These are phyloP conservation scores for Zosterops borbonicus DNA, from an alignment of 2,113 vertebrate species.

Conservation along the genomic window DNA sequence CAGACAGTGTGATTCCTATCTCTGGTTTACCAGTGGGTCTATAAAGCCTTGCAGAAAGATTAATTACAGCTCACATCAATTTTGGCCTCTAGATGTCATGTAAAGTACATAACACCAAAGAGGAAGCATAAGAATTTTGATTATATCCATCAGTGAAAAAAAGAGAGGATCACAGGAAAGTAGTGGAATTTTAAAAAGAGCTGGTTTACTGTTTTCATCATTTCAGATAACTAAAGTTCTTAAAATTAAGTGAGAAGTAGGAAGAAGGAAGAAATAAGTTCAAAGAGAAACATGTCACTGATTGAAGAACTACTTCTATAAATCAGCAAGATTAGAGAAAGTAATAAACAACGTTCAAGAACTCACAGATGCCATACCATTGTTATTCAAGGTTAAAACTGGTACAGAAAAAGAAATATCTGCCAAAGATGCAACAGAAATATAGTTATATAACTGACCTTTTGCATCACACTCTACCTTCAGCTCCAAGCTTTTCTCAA, in stretches of 20 bases:
- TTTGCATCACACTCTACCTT: background rate
- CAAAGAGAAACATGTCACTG: background rate
- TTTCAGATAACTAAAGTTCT: background rate
- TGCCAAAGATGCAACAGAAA: background rate
- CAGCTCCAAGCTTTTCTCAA: conserved; percentile 1
- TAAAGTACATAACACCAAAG: conserved; percentile 67
- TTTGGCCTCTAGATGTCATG: conserved; percentile 77
- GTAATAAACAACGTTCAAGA: background rate
- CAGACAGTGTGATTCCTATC: conserved; percentile 61
- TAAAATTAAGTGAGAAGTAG: conserved; percentile 4
- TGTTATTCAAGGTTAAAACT: background rate
- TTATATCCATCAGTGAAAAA: conserved; percentile 40
- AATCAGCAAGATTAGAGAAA: conserved; percentile 37
- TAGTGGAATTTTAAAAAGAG: conserved; percentile 14
- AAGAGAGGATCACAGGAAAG: background rate
- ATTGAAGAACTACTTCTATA: conserved; percentile 15
- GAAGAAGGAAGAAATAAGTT: conserved; percentile 20
- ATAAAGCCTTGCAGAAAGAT: conserved; percentile 67
- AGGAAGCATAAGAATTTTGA: conserved; percentile 66
- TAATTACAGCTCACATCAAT: conserved; percentile 74
- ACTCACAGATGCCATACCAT: background rate
- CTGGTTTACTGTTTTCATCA: background rate
- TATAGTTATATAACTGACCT: background rate
- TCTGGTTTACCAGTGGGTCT: conserved; percentile 39
- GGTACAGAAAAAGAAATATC: background rate